These are phyloP conservation scores for Leistus spinibarbis DNA, from an alignment of 2,888 invertebrate species.

Conservation along the genomic window DNA sequence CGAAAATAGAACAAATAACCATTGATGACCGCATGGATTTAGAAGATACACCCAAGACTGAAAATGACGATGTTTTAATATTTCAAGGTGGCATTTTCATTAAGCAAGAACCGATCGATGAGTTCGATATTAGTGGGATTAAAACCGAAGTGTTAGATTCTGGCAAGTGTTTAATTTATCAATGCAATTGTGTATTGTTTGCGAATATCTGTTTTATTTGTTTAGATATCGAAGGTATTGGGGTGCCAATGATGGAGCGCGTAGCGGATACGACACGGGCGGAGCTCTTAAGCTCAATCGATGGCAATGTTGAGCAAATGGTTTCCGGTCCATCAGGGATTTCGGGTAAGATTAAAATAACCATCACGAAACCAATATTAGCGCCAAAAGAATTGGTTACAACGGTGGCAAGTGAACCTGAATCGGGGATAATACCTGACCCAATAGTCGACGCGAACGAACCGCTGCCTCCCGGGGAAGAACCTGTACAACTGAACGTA, in stretches of 20 bases:
- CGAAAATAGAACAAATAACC: conserved; percentile 68
- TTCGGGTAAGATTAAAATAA: conserved; percentile 75
- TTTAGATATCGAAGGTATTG: conserved; percentile 17
- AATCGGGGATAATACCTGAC: conserved; percentile 43
- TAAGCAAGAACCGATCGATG: conserved; percentile 68
- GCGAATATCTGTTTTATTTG: no score
- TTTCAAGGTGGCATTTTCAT: conserved; percentile 44
- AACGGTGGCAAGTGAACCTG: conserved; percentile 49
- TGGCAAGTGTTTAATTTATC: conserved; percentile 53
- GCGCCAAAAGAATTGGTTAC: conserved; percentile 54
- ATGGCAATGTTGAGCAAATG: conserved; percentile 74
- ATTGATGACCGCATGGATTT: conserved; percentile 68
- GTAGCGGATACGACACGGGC: conserved; percentile 62
- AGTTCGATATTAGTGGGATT: conserved; percentile 59
- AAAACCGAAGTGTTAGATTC: conserved; percentile 75
- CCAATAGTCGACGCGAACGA: conserved; percentile 45
- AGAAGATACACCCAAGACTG: conserved; percentile 56
- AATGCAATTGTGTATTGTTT: no score
- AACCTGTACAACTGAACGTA: conserved; percentile 60
- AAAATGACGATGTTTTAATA: conserved; percentile 41
- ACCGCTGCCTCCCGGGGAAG: conserved; percentile 65
- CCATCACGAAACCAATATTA: conserved; percentile 74
- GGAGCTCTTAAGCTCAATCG: conserved; percentile 70
- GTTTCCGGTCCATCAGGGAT: conserved; percentile 46
- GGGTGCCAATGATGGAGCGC: background rate